These are phyloP conservation scores for Lepidotrigona ventralis DNA, from an alignment of 1,140 invertebrate species.

Conservation along the genomic window DNA sequence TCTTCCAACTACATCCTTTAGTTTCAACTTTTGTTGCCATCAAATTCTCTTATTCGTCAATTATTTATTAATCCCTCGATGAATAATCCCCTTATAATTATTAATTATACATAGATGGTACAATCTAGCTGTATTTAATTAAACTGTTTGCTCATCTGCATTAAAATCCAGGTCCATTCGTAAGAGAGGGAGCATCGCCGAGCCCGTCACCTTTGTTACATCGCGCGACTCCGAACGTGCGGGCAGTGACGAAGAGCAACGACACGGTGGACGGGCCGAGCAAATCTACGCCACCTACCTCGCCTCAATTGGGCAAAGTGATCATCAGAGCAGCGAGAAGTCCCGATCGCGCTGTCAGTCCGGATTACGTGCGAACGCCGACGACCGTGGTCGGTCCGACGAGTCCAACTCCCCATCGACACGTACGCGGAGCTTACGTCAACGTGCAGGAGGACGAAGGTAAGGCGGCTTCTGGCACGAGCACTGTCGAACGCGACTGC, in stretches of 20 bases:
- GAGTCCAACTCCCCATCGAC: slow-evolving; percentile 75
- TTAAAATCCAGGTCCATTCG: slow-evolving; percentile 74
- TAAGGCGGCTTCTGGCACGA: slow-evolving; percentile 82
- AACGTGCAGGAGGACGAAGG: slow-evolving; percentile 85
- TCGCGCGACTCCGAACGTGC: slow-evolving; percentile 73
- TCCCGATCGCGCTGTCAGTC: slow-evolving; percentile 80
- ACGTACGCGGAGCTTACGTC: slow-evolving; percentile 84
- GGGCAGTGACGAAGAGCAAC: slow-evolving; percentile 72
- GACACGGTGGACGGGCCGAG: slow-evolving; percentile 76
- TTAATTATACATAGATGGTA: background rate
- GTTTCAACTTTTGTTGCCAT: no score
- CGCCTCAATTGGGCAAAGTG: slow-evolving; percentile 80
- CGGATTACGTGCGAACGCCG: slow-evolving; percentile 83
- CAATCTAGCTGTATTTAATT: background rate
- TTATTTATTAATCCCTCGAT: no score
- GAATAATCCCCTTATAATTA: no score
- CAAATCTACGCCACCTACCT: slow-evolving; percentile 61
- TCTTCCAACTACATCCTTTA: no score
- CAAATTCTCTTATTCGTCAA: no score
- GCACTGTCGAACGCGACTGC: slow-evolving; percentile 70
- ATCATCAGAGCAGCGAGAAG: slow-evolving; percentile 83
- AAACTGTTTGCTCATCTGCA: background rate
- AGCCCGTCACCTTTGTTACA: slow-evolving; percentile 77
- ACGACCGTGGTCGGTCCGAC: slow-evolving; percentile 82
- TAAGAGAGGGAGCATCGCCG: slow-evolving; percentile 75